Base-by-base conservation (phyloP, 2,888 invertebrate genomes). In the Hemaris fuciformis region DNA sequence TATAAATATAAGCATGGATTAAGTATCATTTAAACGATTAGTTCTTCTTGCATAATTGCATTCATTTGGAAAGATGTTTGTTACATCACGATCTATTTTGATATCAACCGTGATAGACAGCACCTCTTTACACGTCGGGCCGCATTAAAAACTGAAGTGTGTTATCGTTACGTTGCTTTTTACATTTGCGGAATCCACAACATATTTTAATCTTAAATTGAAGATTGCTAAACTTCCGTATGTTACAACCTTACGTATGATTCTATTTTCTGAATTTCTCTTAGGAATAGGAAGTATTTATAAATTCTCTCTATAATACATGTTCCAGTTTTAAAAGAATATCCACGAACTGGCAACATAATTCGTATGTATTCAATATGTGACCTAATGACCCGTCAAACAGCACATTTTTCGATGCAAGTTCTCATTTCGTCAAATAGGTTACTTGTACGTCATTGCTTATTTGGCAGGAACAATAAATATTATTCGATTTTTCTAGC, bases 131-230 rank as follows among this genome's bases (percentile, higher is more conserved):
- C 18, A 53, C 18, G 53, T 53, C 53, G 18, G 27, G 1, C 13
- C n/a, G 38, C 53, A 53, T 53, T 31, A 31, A 53, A 18, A 53
- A 27, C 18, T 53, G 20, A 31, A 31, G 18, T 53, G 53, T 53
- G 53, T 53, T 53, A 53, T 53, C 31, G 18, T 53, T 31, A 53
- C 31, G 10, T 31, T 31, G 53, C 18, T 53, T 53, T 53, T 53
- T 15, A 15, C 48, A 18, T 15, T 53, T 31, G 31, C 45, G 6
- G 42, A 23, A 46, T 46, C 46, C 23, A 31, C 31, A 27, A 27
- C 27, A 53, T 31, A 18, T 27, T 15, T 53, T 7, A 27, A 31
- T 31, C 18, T 8, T n/a, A 58, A 42, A 59, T 25, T 20, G 10
- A 43, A 27, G 15, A 8, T 43, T 25, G 42, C 13, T 42, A 60